Base-by-base conservation (phyloP, 2,888 invertebrate genomes). In the Digitonthophagus gazella region DNA sequence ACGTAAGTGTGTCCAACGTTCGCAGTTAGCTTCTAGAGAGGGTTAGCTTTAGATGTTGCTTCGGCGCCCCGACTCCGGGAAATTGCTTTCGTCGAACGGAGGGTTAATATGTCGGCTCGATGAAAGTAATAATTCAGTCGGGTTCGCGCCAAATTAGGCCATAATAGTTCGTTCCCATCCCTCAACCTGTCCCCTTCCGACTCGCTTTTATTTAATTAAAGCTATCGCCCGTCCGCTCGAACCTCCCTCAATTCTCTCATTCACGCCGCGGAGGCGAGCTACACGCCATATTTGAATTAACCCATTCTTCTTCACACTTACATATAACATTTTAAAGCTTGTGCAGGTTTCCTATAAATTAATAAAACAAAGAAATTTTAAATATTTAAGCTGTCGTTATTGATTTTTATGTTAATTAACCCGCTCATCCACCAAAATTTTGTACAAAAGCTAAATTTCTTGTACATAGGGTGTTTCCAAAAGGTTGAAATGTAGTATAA, bases 1-100 rank as follows among this genome's bases (percentile, higher is more conserved):
- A 91, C 91, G 93, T 93, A 87, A 91, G 91, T 89, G 75, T 66
- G 15, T 28, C 54, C 63, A 22, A 64, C 54, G 65, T 66, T 55
- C 28, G 61, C 22, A 15, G 11, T 15, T 61, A 61, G 61, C 18
- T 61, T 5, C 18, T 61, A n/a, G n/a, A 6, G 5, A 18, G 61
- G 67, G 65, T 58, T 58, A 56, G 70, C 70, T 70, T 68, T 70
- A 65, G 66, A 66, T 70, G 70, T 70, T 70, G 70, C 70, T 70
- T 70, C 18, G 20, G 61, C 61, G 28, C 28, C 28, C 28, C 28
- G 28, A 44, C 11, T 44, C 28, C 28, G 28, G 28, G 28, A 11
- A 44, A 44, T 44, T 44, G 28, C 28, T 44, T 44, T 44, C 28
- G 28, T 44, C 11, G 28, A 44, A 44, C 28, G 28, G 11, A 11